These are phyloP conservation scores for Hirtodrosophila alboralis DNA, from an alignment of 2,888 invertebrate species.

Conservation along the genomic window DNA sequence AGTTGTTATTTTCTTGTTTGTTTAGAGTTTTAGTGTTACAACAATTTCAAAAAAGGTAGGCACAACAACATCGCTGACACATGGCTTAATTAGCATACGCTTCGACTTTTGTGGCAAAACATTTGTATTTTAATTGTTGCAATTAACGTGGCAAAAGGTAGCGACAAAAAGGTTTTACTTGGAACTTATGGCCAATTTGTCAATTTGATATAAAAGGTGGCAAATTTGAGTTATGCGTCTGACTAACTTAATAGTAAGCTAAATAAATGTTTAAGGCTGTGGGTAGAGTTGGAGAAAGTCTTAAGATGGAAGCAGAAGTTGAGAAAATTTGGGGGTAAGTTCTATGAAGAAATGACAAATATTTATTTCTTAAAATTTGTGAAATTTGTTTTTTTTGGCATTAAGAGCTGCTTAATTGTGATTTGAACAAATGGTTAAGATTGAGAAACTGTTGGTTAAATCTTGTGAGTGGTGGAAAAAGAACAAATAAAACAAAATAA, in stretches of 20 bases:
- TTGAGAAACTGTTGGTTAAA: no score
- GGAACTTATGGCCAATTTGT: conserved; percentile 47
- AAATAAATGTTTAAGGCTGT: not conserved
- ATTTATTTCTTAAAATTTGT: no score
- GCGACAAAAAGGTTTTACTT: conserved; percentile 20
- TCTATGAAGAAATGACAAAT: no score
- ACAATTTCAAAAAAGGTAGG: conserved; percentile 49
- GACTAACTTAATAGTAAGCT: not conserved
- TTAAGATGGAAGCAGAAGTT: not conserved
- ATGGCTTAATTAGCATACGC: conserved; percentile 70
- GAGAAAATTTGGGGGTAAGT: no score
- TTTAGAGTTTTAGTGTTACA: conserved; percentile 57
- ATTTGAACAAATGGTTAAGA: no score
- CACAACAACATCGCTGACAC: conserved; percentile 37
- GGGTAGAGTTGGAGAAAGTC: not conserved
- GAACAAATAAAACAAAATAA: no score
- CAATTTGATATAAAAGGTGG: conserved; percentile 25
- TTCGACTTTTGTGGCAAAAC: conserved; percentile 66
- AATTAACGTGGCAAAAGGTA: conserved; percentile 57
- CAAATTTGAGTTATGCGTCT: not conserved
- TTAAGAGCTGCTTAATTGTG: no score
- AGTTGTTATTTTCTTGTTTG: conserved; percentile 51
- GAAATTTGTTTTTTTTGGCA: no score
- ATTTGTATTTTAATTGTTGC: conserved; percentile 74
- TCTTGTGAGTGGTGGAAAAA: no score